Percentiles rank a stretch among this genome's conserved stretches.
Conservation (phyloP, 2,113 vertebrate genomes). For the Crotalus horridus region DNA sequence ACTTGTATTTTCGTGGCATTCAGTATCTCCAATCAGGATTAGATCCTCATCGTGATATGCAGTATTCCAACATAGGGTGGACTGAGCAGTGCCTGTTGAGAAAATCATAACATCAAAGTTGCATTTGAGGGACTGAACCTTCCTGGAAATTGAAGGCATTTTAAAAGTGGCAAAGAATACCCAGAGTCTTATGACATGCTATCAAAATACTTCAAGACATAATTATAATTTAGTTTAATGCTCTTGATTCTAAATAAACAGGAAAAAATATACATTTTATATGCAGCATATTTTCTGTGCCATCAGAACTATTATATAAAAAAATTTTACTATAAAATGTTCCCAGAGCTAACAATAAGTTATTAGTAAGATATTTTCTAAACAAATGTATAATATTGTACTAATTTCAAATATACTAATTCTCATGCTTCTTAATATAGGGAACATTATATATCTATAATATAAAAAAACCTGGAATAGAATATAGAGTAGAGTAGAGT, state of each 20-base stretch:
- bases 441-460: neutral
- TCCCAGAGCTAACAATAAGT: slow-evolving; percentile 11
- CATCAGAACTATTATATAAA: neutral
- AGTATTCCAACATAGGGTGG: slow-evolving; percentile 13
- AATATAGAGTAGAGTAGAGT: too few species aligned
- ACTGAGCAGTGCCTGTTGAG: slow-evolving; percentile 10
- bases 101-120: slow-evolving; percentile 34
- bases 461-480: neutral
- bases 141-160: slow-evolving; percentile 22
- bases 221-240: neutral
- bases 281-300: neutral
- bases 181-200: neutral
- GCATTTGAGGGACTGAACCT: slow-evolving; percentile 26
- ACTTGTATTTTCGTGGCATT: slow-evolving; percentile 25
- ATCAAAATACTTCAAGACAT: neutral
- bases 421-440: neutral
- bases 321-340: neutral
- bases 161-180: neutral
- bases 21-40: slow-evolving; percentile 28
- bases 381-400: slow-evolving; percentile 45
- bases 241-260: slow-evolving; percentile 9
- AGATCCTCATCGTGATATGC: slow-evolving; percentile 6
- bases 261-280: neutral
- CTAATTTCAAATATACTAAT: slow-evolving; percentile 29
- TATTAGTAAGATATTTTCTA: slow-evolving; percentile 6